These are phyloP conservation scores for Lerema accius DNA, from an alignment of 1,140 invertebrate species.

Conservation along the genomic window DNA sequence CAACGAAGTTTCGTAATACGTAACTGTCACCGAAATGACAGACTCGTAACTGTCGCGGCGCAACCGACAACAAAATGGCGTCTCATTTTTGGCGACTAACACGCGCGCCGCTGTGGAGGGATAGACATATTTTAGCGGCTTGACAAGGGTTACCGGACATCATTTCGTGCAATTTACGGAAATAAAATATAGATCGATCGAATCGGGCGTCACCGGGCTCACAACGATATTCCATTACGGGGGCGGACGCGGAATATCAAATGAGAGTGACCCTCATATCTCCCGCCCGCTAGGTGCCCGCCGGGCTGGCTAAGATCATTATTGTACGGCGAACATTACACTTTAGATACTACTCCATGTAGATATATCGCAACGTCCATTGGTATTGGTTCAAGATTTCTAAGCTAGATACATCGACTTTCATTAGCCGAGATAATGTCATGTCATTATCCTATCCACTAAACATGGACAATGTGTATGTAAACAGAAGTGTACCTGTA, in stretches of 20 bases:
- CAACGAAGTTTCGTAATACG: not conserved
- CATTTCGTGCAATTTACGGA: slow-evolving; percentile 72
- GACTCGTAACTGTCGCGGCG: not conserved
- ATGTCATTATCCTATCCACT: too few relatives aligned
- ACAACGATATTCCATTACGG: slow-evolving; percentile 78
- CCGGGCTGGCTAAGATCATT: slow-evolving; percentile 19
- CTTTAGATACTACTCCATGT: slow-evolving; percentile 8
- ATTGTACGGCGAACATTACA: slow-evolving; percentile 20
- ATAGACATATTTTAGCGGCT: slow-evolving; percentile 50
- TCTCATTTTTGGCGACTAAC: slow-evolving; percentile 9
- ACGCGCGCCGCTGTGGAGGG: slow-evolving; percentile 31
- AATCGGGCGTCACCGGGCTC: slow-evolving; percentile 50
- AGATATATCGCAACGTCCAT: not conserved
- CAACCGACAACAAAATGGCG: slow-evolving; percentile 13
- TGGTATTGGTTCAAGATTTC: not conserved
- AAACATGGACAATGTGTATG: too few relatives aligned
- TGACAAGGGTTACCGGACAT: slow-evolving; percentile 67
- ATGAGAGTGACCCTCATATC: slow-evolving; percentile 69
- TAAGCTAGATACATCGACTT: not conserved
- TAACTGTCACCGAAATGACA: slow-evolving; percentile 8
- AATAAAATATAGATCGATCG: slow-evolving; percentile 78
- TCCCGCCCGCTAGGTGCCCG: slow-evolving; percentile 43
- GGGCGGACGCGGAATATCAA: slow-evolving; percentile 63
- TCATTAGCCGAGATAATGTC: not conserved
- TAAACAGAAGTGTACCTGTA: too few relatives aligned